Evolutionary conservation across 2,888 invertebrate genomes (phyloP).

Genomic region (Diaperis boleti): DNA sequence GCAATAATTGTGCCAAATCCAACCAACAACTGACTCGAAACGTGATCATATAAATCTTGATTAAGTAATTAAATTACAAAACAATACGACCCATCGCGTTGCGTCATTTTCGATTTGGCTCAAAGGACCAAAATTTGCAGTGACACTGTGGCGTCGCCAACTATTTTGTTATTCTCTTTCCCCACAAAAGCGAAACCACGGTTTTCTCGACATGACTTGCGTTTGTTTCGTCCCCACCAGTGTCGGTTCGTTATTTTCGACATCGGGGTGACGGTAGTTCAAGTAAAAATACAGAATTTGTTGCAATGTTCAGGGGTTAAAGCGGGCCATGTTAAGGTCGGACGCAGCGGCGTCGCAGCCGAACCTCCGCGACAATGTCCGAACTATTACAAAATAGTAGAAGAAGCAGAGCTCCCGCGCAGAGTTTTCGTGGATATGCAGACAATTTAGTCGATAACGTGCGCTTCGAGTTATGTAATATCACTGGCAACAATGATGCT

Average conservation of each 20-base stretch:
- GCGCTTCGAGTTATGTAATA: conserved; percentile 49
- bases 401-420: conserved; percentile 35
- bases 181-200: too few species aligned
- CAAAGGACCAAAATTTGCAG: neutral
- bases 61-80: neutral
- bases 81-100: too few species aligned
- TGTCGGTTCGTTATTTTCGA: neutral
- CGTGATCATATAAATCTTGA: too few species aligned
- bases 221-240: neutral
- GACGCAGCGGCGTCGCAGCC: conserved; percentile 15
- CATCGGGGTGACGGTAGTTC: neutral
- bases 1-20: too few species aligned
- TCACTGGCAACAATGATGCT: conserved; percentile 35
- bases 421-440: conserved; percentile 27
- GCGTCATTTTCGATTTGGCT: neutral
- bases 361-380: conserved; percentile 9
- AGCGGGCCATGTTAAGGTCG: conserved; percentile 25
- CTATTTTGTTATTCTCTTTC: neutral
- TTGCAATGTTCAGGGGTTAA: neutral
- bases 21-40: too few species aligned
- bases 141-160: too few species aligned
- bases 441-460: conserved; percentile 56
- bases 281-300: neutral
- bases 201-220: neutral
- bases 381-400: conserved; percentile 31